Evolutionary conservation across 2,888 invertebrate genomes (phyloP).

Genomic region (Torymus aiolomorphi): DNA sequence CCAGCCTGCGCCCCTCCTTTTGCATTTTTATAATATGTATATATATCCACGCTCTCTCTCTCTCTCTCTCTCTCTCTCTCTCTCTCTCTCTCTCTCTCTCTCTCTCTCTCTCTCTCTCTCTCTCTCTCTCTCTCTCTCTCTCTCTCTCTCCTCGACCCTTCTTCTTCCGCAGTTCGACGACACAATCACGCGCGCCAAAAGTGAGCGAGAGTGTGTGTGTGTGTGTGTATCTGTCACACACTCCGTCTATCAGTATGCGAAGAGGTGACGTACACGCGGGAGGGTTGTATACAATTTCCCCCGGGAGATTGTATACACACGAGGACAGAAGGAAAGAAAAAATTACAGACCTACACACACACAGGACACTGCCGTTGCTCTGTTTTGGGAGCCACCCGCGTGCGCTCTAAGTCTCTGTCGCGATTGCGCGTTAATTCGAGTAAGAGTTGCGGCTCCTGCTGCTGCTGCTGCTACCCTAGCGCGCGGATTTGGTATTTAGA

Average conservation of each 20-base stretch:
- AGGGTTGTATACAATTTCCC: background rate
- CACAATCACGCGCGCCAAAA: conserved; percentile 43
- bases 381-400: too few relatives aligned
- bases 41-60: background rate
- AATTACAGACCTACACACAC: background rate
- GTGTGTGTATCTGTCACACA: too few relatives aligned
- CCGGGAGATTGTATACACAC: background rate
- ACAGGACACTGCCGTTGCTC: too few relatives aligned
- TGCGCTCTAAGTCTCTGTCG: background rate
- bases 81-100: too few relatives aligned
- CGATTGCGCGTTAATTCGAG: conserved; percentile 25
- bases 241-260: conserved; percentile 60
- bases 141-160: too few relatives aligned
- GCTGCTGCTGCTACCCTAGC: too few relatives aligned
- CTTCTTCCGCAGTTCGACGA: background rate
- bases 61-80: too few relatives aligned
- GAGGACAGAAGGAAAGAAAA: conserved; percentile 16
- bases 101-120: too few relatives aligned
- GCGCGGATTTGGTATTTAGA: conserved; percentile 22
- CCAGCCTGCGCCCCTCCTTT: conserved; percentile 9
- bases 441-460: too few relatives aligned
- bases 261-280: conserved; percentile 1
- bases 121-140: too few relatives aligned
- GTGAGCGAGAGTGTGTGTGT: conserved; percentile 6
- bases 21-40: conserved; percentile 6